Base-by-base conservation (phyloP, 2,888 invertebrate species). In the Zeuzera pyrina region DNA sequence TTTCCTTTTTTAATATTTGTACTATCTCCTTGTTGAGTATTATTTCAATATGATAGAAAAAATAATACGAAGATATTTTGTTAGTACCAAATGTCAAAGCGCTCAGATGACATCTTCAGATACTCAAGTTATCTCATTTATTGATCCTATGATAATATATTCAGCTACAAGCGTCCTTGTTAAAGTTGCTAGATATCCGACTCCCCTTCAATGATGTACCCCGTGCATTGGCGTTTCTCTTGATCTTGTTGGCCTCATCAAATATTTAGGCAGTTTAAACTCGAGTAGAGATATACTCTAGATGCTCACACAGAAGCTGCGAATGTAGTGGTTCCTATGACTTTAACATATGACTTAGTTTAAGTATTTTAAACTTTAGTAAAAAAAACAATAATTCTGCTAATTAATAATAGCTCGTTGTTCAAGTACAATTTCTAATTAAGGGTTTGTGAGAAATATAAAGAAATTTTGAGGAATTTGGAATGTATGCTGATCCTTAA, bases 211-310 rank as follows among this genome's bases (percentile, higher is more conserved):
- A 57, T 57, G 58, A 65, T 57, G 57, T 34, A 32, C 55, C 57
- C 58, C n/a, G n/a, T n/a, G n/a, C 53, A 55, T 65, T 54, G 65
- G 65, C 64, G 63, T 71, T 73, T 72, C 71, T 67, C 73, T 71
- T 72, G 72, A 78, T 81, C 74, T 69, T 57, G 71, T 68, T 64
- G 67, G 58, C 63, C 61, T 65, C 69, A 79, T 81, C 70, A 76
- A 81, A 79, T 78, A 81, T 81, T 79, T 68, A 79, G 63, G 56
- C 50, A 65, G 64, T 71, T 72, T 73, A 70, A 77, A 76, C 64
- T 73, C 60, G 60, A 68, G 63, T 64, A 65, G 65, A 66, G 56
- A 62, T 55, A 57, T 54, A 44, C 55, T n/a, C n/a, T n/a, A 48
- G 55, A 58, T 57, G 51, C 56, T 57, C 53, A 47, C 38, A 41